Conservation (phyloP, 2,113 vertebrate genomes). For the Dipodomys spectabilis region DNA sequence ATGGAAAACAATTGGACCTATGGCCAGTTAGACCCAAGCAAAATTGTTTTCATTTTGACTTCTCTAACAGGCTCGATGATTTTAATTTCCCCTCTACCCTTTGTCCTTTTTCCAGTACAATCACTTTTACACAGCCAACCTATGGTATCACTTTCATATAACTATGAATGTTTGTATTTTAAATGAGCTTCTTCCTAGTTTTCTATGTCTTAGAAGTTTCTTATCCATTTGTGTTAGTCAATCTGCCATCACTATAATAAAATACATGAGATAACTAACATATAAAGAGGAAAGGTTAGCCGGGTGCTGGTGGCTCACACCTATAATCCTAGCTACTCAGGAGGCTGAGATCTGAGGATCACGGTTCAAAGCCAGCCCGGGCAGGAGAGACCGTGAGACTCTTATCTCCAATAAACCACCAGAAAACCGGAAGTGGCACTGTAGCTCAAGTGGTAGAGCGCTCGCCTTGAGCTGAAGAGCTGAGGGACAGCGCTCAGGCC, state of each 20-base stretch:
- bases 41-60: conserved; percentile 64
- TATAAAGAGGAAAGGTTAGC: background rate
- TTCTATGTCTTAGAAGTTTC: conserved; percentile 17
- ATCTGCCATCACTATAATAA: background rate
- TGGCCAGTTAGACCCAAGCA: conserved; percentile 64
- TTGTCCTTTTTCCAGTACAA: conserved; percentile 1
- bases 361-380: too few relatives aligned
- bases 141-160: background rate
- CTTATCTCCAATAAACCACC: too few relatives aligned
- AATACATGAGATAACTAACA: background rate
- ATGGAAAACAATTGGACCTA: conserved; percentile 72
- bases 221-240: background rate
- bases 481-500: too few relatives aligned
- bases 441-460: too few relatives aligned
- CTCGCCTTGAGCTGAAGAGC: too few relatives aligned
- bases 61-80: conserved; percentile 56
- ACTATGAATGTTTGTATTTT: background rate
- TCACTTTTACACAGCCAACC: background rate
- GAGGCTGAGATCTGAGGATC: too few relatives aligned
- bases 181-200: background rate
- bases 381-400: too few relatives aligned
- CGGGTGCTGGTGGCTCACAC: too few relatives aligned
- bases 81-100: conserved; percentile 60
- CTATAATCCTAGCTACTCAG: too few relatives aligned
- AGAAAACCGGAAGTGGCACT: too few relatives aligned